phyloP scores from a whole-genome alignment of 37 sponge, comb jelly and placozoan genomes.

The Lycopodina hypogea region DNA sequence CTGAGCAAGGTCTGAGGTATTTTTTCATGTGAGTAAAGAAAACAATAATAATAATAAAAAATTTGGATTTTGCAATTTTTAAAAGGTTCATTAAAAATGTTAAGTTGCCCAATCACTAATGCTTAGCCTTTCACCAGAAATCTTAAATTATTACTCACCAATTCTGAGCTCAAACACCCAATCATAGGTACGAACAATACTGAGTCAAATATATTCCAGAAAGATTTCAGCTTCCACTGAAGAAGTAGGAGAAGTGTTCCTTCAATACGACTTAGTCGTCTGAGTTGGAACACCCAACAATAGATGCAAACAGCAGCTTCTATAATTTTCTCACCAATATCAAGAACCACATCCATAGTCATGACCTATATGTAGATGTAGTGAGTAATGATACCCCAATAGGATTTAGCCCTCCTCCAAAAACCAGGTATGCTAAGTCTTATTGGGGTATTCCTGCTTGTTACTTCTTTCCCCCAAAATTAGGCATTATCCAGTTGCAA shows the following conservation, averaged over 20 bases:
- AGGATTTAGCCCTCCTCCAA: no score
- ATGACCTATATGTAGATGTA: conserved; percentile 9
- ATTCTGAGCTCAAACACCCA: conserved; percentile 51
- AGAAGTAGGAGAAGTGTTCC: no score
- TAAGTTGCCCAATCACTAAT: no score
- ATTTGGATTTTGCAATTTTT: no score
- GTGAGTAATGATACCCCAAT: no score
- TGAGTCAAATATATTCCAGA: no score
- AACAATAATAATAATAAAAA: no score
- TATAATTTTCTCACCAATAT: conserved; percentile 27
- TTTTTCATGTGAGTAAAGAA: background rate
- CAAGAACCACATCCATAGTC: conserved; percentile 33
- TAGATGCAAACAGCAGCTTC: conserved; percentile 44
- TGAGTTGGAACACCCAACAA: no score
- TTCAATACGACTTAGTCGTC: no score
- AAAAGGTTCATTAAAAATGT: no score
- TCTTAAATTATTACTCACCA: conserved; percentile 25
- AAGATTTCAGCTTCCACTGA: no score
- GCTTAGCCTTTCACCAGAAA: background rate
- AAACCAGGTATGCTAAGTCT: conserved; percentile 20
- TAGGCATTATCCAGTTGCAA: background rate
- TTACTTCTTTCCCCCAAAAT: conserved; percentile 50
- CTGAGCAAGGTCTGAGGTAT: conserved; percentile 1
- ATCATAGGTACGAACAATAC: no score
- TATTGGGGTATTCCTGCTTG: background rate